These are phyloP conservation scores for Willisornis vidua DNA, from an alignment of 2,113 vertebrate species.

Conservation along the genomic window DNA sequence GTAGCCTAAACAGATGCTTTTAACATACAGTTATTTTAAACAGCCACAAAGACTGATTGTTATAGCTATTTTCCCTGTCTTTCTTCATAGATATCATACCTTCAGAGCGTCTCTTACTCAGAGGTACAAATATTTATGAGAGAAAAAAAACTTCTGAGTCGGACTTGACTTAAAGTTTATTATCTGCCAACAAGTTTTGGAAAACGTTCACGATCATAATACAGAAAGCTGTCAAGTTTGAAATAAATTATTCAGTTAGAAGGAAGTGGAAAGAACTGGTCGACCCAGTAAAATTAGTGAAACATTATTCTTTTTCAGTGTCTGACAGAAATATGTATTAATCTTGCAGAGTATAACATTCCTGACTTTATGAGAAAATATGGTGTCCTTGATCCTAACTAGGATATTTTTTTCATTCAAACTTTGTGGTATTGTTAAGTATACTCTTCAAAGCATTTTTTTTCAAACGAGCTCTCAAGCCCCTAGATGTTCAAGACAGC, in stretches of 20 bases:
- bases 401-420: background rate
- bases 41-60: background rate
- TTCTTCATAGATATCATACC: background rate
- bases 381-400: background rate
- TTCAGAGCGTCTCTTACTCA: background rate
- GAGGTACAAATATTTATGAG: background rate
- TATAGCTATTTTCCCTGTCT: background rate
- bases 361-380: background rate
- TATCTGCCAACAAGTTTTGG: background rate
- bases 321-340: background rate
- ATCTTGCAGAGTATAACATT: background rate
- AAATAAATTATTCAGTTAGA: background rate
- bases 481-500: background rate
- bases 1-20: background rate
- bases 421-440: background rate
- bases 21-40: background rate
- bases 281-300: background rate
- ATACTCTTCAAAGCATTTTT: background rate
- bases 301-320: background rate
- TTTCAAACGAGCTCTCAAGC: background rate
- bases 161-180: background rate
- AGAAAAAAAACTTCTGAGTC: background rate
- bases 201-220: background rate
- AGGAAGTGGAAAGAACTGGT: background rate
- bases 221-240: background rate